Percentiles rank a stretch among this genome's conserved stretches.
Conservation (phyloP, 1,140 invertebrate species). For the Drosophila sp. region DNA sequence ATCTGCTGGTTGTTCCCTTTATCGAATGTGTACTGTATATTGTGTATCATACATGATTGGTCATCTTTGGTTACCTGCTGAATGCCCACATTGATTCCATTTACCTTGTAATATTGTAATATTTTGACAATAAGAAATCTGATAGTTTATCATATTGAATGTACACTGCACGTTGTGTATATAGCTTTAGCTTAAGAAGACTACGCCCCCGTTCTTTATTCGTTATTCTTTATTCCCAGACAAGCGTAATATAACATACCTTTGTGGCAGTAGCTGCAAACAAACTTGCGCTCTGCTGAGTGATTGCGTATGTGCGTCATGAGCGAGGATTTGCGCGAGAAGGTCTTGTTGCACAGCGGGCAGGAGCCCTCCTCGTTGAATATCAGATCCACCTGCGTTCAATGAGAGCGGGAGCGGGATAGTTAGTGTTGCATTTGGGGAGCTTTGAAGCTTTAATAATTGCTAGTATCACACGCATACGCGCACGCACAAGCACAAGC, state of each 20-base stretch:
- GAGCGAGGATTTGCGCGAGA: slow-evolving; percentile 86
- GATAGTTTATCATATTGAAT: background rate
- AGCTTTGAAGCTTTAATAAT: slow-evolving; percentile 30
- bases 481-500: slow-evolving; percentile 22
- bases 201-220: no score
- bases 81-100: no score
- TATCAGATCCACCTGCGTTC: slow-evolving; percentile 80
- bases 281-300: slow-evolving; percentile 86
- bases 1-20: background rate
- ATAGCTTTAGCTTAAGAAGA: background rate
- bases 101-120: no score
- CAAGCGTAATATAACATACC: slow-evolving; percentile 70
- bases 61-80: no score
- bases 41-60: no score
- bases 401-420: background rate
- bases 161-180: no score
- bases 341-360: slow-evolving; percentile 87
- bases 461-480: slow-evolving; percentile 25
- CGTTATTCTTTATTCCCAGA: no score
- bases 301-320: slow-evolving; percentile 87
- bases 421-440: slow-evolving; percentile 23
- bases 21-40: background rate
- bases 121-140: background rate
- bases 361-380: slow-evolving; percentile 85
- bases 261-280: slow-evolving; percentile 87